Percentiles rank a stretch among this genome's conserved stretches.
phyloP scores from a whole-genome alignment of 1,140 invertebrate genomes.

The Cydia pomonella region DNA sequence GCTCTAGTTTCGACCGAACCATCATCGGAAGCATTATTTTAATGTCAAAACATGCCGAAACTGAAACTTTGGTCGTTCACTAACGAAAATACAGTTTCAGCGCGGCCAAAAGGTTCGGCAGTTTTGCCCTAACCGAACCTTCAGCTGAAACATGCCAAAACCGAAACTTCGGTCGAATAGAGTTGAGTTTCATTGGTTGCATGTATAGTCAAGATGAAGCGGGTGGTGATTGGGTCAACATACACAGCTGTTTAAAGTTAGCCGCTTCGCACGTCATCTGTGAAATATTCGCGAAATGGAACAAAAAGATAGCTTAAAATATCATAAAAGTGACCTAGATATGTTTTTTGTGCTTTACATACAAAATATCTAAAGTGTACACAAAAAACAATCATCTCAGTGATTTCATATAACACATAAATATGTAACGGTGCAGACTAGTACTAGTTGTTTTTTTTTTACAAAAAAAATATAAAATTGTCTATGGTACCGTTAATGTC shows the following conservation, averaged over 20 bases:
- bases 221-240: not conserved
- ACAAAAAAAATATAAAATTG: not conserved
- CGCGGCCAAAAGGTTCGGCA: no score
- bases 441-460: not conserved
- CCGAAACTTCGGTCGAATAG: no score
- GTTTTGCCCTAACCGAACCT: no score
- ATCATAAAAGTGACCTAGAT: not conserved
- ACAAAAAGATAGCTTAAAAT: no score
- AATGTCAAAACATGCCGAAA: no score
- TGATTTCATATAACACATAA: not conserved
- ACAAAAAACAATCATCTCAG: not conserved
- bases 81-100: no score
- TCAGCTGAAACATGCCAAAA: no score
- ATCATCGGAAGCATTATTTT: no score
- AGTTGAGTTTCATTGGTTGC: not conserved
- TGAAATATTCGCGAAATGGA: not conserved
- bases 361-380: not conserved
- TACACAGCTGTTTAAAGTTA: not conserved
- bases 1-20: no score
- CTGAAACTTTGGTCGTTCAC: no score
- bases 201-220: not conserved
- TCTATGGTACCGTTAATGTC: conserved; percentile 4
- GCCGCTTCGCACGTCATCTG: not conserved
- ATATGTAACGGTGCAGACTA: not conserved
- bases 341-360: not conserved